Evolutionary conservation across 2,888 invertebrate genomes (phyloP).

Genomic region (Ornithoptera priamus): DNA sequence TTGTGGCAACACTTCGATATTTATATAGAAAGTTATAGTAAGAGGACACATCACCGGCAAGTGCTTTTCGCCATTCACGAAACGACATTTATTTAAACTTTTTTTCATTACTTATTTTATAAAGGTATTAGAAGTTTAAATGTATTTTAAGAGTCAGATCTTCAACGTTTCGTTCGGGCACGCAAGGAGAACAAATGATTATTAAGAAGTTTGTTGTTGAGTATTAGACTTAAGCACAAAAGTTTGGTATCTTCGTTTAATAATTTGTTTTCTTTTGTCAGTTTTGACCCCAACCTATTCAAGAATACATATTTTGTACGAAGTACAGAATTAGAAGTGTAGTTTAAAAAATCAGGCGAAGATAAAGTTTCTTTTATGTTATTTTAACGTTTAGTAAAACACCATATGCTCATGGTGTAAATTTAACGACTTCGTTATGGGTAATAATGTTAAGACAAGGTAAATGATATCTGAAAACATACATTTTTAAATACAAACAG

Average conservation of each 20-base stretch:
- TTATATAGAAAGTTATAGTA: neutral
- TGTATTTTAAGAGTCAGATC: neutral
- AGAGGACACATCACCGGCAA: neutral
- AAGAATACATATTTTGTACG: neutral
- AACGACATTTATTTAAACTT: neutral
- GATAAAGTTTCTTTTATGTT: neutral
- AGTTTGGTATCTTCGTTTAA: conserved; percentile 1
- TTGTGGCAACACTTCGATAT: too few species aligned
- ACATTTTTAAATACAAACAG: too few species aligned
- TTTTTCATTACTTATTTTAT: neutral
- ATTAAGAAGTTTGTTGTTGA: conserved; percentile 12
- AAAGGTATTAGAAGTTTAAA: neutral
- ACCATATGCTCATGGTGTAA: neutral
- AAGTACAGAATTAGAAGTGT: too few species aligned
- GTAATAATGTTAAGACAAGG: too few species aligned
- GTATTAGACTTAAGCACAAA: conserved; percentile 6
- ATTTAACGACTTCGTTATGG: neutral
- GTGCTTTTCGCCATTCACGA: neutral
- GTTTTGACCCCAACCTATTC: neutral
- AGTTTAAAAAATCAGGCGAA: neutral
- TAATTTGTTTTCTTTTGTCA: conserved; percentile 7
- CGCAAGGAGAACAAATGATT: conserved; percentile 4
- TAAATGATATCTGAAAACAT: too few species aligned
- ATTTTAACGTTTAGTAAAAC: neutral
- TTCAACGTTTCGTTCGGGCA: conserved; percentile 1